A percentile compares a stretch with the other conserved stretches of the same genome.
Evolutionary conservation across 2,113 vertebrate species (phyloP).

Genomic region (Varanus komodoensis): DNA sequence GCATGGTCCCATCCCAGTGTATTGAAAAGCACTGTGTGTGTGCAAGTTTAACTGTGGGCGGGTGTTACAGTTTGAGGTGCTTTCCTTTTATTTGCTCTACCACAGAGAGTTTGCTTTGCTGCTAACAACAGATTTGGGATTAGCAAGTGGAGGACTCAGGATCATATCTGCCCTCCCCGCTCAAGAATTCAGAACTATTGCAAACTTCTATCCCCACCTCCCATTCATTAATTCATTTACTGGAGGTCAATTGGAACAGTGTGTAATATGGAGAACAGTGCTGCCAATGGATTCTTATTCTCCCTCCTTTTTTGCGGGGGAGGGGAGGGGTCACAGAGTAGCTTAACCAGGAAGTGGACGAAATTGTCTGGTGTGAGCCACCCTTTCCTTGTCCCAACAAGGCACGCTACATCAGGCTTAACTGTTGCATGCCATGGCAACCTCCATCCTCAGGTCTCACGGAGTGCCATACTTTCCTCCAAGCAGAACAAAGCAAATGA

Average conservation of each 20-base stretch:
- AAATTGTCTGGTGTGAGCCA: not conserved
- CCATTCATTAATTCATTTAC: not conserved
- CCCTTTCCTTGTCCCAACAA: not conserved
- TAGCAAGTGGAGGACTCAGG: not conserved
- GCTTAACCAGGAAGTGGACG: not conserved
- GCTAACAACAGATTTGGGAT: slow-evolving; percentile 21
- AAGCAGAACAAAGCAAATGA: not conserved
- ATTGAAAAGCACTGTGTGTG: slow-evolving; percentile 6
- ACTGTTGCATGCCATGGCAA: not conserved
- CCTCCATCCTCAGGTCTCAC: not conserved
- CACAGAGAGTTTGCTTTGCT: slow-evolving; percentile 28
- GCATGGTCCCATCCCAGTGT: not conserved
- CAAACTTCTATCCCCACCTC: not conserved
- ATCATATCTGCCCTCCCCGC: not conserved
- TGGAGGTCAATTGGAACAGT: not conserved
- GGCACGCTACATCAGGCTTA: not conserved
- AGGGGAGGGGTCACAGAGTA: no score
- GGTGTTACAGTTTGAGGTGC: slow-evolving; percentile 13
- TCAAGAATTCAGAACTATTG: not conserved
- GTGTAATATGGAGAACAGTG: not conserved
- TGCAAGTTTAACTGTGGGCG: not conserved
- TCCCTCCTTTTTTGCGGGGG: no score
- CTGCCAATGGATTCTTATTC: no score
- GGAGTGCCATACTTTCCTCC: not conserved
- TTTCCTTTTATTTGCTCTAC: slow-evolving; percentile 23